Evolutionary conservation across 2,888 invertebrate species (phyloP).

Genomic region (Cyclophora punctaria): DNA sequence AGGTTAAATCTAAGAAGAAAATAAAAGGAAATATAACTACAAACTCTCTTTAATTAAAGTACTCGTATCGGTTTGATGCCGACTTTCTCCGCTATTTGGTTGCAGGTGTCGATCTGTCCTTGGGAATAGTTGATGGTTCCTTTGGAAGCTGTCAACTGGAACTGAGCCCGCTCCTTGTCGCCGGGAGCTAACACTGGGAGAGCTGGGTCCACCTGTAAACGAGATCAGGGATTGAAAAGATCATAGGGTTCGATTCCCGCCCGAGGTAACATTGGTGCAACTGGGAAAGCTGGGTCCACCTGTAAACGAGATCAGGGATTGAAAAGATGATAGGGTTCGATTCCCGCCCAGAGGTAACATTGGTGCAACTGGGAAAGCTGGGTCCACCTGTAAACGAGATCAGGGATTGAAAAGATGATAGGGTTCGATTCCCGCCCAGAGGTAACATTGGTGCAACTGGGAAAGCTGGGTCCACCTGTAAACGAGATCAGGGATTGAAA

Average conservation of each 20-base stretch:
- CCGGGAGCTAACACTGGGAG: slow-evolving; percentile 88
- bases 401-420: no score
- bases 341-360: slow-evolving; percentile 92
- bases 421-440: slow-evolving; percentile 94
- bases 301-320: no score
- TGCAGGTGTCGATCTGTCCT: slow-evolving; percentile 81
- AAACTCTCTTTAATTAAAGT: neutral
- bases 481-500: no score
- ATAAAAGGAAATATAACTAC: no score
- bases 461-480: slow-evolving; percentile 75
- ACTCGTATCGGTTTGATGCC: slow-evolving; percentile 59
- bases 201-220: slow-evolving; percentile 71
- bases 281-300: slow-evolving; percentile 78
- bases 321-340: no score
- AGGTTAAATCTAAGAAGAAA: no score
- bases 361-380: slow-evolving; percentile 78
- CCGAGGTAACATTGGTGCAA: no score
- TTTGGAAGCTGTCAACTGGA: slow-evolving; percentile 77
- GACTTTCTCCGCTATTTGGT: slow-evolving; percentile 71
- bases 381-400: slow-evolving; percentile 78
- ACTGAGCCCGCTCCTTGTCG: slow-evolving; percentile 85
- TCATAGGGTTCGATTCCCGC: no score
- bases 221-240: no score
- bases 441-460: slow-evolving; percentile 88
- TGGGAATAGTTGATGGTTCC: slow-evolving; percentile 88